A percentile compares a stretch with the other conserved stretches of the same genome.
Evolutionary conservation across 2,113 vertebrate species (phyloP).

Genomic region (Ptyas mucosa): DNA sequence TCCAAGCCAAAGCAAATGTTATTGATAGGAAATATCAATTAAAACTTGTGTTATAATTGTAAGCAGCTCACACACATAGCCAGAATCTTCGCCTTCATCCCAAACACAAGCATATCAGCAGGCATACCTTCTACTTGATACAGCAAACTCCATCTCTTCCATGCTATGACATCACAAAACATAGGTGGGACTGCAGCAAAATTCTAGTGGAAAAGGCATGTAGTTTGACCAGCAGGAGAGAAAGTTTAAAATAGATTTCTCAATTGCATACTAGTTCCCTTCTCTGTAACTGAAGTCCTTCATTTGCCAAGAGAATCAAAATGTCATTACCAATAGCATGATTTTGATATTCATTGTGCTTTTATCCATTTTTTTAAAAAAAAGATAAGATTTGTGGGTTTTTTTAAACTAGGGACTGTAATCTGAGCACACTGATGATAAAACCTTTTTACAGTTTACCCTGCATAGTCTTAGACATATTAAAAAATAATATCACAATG

Average conservation of each 20-base stretch:
- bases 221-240: neutral
- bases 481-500: neutral
- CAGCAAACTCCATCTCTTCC: neutral
- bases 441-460: neutral
- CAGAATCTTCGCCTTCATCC: neutral
- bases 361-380: neutral
- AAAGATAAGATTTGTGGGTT: neutral
- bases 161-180: constrained; percentile 7
- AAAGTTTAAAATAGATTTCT: neutral
- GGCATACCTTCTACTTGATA: neutral
- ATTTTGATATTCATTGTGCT: neutral
- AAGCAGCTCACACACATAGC: neutral
- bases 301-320: neutral
- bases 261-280: neutral
- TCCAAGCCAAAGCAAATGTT: neutral
- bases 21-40: neutral
- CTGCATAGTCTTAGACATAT: neutral
- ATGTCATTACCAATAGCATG: neutral
- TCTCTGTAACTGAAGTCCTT: neutral
- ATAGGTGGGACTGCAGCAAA: neutral
- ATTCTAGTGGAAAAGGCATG: neutral
- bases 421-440: neutral
- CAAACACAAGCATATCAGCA: neutral
- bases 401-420: neutral
- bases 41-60: neutral